Evolutionary conservation across 2,797 vertebrate genomes (phyloP).

Genomic region (Periparus ater): DNA sequence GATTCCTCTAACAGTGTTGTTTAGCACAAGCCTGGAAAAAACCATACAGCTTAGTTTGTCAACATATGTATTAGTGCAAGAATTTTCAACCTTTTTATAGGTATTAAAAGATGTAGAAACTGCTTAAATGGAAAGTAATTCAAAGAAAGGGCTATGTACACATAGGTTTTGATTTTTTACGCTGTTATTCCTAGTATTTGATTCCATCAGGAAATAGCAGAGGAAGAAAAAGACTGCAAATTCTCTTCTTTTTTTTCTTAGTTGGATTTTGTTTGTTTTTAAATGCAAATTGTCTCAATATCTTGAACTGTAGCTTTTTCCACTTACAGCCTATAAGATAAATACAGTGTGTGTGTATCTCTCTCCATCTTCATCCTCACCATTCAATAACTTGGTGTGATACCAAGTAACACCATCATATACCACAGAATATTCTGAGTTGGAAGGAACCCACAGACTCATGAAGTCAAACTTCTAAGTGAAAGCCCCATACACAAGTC

Average conservation of each 20-base stretch:
- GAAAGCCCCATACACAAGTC: neutral
- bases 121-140: neutral
- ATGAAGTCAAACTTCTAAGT: rapidly evolving
- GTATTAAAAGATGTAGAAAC: neutral
- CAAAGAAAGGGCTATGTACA: neutral
- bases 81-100: neutral
- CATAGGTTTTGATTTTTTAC: neutral
- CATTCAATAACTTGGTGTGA: neutral
- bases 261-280: neutral
- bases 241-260: neutral
- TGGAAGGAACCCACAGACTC: neutral
- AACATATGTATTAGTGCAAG: neutral
- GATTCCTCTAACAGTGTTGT: neutral
- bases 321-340: neutral
- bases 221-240: neutral
- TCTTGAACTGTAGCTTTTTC: neutral
- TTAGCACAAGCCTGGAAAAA: neutral
- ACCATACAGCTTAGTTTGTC: neutral
- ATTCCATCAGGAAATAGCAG: neutral
- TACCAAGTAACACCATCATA: neutral
- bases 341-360: too few species aligned
- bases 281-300: neutral
- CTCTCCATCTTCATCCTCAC: neutral
- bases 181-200: neutral
- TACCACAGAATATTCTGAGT: neutral